Conservation (phyloP, 2,113 vertebrate species). For the Mohoua ochrocephala region DNA sequence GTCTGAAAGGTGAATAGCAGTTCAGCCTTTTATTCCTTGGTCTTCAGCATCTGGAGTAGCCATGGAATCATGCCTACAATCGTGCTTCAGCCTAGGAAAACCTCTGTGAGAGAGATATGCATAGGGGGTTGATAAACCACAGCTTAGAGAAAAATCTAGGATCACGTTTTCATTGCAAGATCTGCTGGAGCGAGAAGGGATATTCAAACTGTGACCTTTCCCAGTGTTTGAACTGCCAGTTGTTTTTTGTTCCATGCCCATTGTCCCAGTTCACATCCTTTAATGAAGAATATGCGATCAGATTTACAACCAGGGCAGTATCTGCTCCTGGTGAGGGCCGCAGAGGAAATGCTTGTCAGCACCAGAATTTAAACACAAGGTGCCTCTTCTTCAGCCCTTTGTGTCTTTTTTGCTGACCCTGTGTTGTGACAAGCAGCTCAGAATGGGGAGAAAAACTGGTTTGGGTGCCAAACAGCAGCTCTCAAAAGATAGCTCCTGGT, state of each 20-base stretch:
- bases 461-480: background rate
- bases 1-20: background rate
- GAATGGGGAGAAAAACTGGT: background rate
- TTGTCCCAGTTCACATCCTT: background rate
- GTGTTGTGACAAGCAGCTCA: background rate
- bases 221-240: background rate
- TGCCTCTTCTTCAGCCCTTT: background rate
- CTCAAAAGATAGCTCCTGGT: background rate
- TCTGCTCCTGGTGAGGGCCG: background rate
- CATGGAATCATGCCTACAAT: background rate
- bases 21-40: background rate
- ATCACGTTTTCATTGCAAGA: background rate
- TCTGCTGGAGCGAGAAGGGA: background rate
- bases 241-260: background rate
- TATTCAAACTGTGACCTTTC: background rate
- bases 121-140: background rate
- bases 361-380: background rate
- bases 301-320: background rate
- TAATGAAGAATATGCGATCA: background rate
- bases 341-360: constrained; percentile 4
- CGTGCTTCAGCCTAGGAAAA: background rate
- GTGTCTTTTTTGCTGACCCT: background rate
- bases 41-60: background rate
- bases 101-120: background rate
- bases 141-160: background rate